Conservation (phyloP, 2,113 vertebrate species). For the Cercocebus atys region DNA sequence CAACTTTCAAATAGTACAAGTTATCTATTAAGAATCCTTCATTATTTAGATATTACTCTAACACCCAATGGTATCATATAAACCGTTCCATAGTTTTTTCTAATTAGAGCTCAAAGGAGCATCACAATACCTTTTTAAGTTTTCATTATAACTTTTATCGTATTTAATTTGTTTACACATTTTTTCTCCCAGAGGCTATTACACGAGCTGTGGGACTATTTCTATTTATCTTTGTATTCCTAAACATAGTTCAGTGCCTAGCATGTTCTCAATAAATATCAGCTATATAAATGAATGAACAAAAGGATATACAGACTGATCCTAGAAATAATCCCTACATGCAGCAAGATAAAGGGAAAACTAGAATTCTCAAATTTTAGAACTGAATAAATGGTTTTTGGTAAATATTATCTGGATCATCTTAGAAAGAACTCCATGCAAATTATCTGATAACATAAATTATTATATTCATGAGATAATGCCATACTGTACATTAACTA, state of each 20-base stretch:
- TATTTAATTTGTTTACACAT: neutral
- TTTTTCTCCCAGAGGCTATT: neutral
- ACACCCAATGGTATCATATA: neutral
- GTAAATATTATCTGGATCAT: conserved; percentile 12
- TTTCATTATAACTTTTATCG: neutral
- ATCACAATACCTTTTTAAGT: neutral
- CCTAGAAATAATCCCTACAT: neutral
- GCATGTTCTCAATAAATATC: neutral
- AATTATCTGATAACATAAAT: conserved; percentile 22
- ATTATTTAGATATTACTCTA: neutral
- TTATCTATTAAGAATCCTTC: neutral
- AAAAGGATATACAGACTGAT: neutral
- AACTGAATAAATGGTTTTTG: neutral
- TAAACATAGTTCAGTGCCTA: neutral
- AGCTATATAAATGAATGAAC: neutral
- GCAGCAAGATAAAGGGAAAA: neutral
- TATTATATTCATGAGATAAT: neutral
- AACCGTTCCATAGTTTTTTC: neutral
- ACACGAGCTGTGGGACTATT: neutral
- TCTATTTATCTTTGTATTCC: neutral
- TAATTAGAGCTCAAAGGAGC: neutral
- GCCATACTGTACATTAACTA: neutral
- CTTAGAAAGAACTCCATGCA: neutral
- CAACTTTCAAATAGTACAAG: neutral
- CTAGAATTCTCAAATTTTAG: neutral